A percentile compares a stretch with the other conserved stretches of the same genome.
Evolutionary conservation across 2,113 vertebrate species (phyloP).

Genomic region (Buteo buteo): DNA sequence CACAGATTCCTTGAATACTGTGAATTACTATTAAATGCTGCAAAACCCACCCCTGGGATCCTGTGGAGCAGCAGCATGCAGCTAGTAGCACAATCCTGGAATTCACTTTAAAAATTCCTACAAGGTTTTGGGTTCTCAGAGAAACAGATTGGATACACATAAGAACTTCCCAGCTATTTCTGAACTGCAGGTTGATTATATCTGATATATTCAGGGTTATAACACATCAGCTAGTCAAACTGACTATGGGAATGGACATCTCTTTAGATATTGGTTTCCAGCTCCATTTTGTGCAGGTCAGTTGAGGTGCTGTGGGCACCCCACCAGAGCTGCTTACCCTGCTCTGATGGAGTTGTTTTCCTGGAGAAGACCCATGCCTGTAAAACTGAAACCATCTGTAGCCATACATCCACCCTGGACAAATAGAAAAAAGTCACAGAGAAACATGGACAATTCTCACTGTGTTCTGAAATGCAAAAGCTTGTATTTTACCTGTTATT

Average conservation of each 20-base stretch:
- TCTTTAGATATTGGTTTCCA: not conserved
- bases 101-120: not conserved
- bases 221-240: not conserved
- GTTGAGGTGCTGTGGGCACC: not conserved
- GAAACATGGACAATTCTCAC: not conserved
- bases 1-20: not conserved
- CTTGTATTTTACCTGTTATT: not conserved
- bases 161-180: not conserved
- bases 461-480: not conserved
- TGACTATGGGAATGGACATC: not conserved
- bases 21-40: not conserved
- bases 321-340: not conserved
- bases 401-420: not conserved
- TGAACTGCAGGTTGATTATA: not conserved
- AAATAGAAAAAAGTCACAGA: not conserved
- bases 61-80: not conserved
- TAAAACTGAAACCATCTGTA: not conserved
- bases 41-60: not conserved
- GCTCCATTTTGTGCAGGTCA: not conserved
- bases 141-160: too few relatives aligned
- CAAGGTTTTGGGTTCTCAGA: not conserved
- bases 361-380: not conserved
- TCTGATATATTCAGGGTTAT: not conserved
- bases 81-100: not conserved
- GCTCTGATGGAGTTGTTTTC: not conserved